These are phyloP conservation scores for Orientallactaga sibirica DNA, from an alignment of 2,797 vertebrate species.

Conservation along the genomic window DNA sequence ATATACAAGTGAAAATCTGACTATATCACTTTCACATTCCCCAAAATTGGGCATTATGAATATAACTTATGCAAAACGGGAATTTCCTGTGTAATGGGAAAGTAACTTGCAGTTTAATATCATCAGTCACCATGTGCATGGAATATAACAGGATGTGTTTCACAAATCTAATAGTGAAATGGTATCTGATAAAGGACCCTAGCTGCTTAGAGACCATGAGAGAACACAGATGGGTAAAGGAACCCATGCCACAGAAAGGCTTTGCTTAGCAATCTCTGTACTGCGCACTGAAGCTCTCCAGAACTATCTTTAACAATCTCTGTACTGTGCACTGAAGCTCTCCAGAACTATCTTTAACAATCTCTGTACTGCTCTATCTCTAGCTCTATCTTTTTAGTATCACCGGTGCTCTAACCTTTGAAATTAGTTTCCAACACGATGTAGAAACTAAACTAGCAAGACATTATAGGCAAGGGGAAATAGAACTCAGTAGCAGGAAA, in stretches of 20 bases:
- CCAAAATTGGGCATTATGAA: background rate
- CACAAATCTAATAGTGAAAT: background rate
- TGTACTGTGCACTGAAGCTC: no score
- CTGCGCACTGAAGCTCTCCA: no score
- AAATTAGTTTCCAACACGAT: conserved; percentile 47
- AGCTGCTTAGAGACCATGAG: background rate
- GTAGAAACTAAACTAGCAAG: conserved; percentile 18
- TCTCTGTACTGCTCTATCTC: background rate
- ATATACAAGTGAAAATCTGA: conserved; percentile 34
- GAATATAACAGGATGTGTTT: background rate
- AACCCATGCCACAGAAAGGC: background rate
- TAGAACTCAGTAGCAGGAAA: conserved; percentile 18
- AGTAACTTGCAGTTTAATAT: background rate
- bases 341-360: no score
- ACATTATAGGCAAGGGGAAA: conserved; percentile 1
- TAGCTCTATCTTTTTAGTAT: background rate
- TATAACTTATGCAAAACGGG: background rate
- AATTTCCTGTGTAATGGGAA: conserved; percentile 2
- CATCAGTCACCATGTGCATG: background rate
- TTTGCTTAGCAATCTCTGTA: background rate
- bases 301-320: no score
- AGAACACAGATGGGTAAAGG: conserved; percentile 5
- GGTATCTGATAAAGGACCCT: background rate
- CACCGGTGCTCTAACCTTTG: background rate
- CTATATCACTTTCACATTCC: background rate